A percentile compares a stretch with the other conserved stretches of the same genome.
These are phyloP conservation scores for Philopotamus ludificatus DNA, from an alignment of 1,140 invertebrate species.

Conservation along the genomic window DNA sequence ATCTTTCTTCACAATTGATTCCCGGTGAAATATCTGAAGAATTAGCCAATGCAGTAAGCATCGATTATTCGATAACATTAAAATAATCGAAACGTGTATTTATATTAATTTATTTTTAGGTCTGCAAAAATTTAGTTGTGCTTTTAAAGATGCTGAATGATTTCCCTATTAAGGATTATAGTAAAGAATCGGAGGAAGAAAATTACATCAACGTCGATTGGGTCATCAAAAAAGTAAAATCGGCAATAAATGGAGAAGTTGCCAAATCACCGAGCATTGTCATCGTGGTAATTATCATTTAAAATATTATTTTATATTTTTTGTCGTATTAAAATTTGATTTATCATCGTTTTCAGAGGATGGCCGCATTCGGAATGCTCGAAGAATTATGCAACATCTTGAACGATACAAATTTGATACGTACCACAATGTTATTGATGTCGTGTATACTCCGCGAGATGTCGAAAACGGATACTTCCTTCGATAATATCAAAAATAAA, in stretches of 20 bases:
- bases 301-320: not conserved
- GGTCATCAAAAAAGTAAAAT: conserved; percentile 60
- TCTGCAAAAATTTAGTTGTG: conserved; percentile 28
- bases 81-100: conserved; percentile 52
- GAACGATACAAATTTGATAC: conserved; percentile 53
- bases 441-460: conserved; percentile 67
- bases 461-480: conserved; percentile 53
- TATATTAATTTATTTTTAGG: conserved; percentile 27
- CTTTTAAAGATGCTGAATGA: conserved; percentile 29
- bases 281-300: conserved; percentile 49
- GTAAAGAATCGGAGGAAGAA: conserved; percentile 23
- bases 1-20: conserved; percentile 71
- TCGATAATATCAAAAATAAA: conserved; percentile 55
- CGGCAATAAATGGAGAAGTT: conserved; percentile 62
- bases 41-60: conserved; percentile 64
- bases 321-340: not conserved
- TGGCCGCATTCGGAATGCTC: conserved; percentile 67
- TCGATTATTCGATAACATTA: conserved; percentile 54
- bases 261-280: conserved; percentile 52
- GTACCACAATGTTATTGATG: conserved; percentile 59
- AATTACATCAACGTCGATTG: conserved; percentile 54
- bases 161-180: conserved; percentile 8
- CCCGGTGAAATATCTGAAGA: conserved; percentile 59
- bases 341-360: conserved; percentile 52
- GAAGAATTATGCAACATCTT: conserved; percentile 61